These are phyloP conservation scores for Conistra vaccinii DNA, from an alignment of 2,888 invertebrate species.

Conservation along the genomic window DNA sequence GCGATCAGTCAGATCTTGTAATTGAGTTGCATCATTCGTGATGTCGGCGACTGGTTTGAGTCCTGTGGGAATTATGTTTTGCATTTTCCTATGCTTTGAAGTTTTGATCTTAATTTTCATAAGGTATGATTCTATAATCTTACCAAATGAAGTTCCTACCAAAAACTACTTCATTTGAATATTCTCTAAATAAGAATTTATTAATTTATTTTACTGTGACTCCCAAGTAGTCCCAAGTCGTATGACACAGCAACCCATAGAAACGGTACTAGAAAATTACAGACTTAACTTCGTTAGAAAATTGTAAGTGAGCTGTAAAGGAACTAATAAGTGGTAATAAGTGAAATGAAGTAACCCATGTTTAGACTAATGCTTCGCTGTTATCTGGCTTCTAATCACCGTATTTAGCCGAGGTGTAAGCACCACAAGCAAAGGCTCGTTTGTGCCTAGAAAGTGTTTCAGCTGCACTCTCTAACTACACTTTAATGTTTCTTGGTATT, in stretches of 20 bases:
- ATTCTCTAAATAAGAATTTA: background rate
- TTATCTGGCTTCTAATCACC: constrained; percentile 52
- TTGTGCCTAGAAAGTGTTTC: constrained; percentile 76
- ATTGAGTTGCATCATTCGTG: constrained; percentile 11
- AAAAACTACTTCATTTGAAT: background rate
- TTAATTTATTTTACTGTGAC: too few species aligned
- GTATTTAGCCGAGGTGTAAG: constrained; percentile 42
- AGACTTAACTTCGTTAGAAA: constrained; percentile 42
- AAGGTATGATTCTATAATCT: too few species aligned
- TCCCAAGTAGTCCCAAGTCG: too few species aligned
- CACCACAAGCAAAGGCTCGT: constrained; percentile 57
- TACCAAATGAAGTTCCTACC: too few species aligned
- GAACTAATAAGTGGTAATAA: constrained; percentile 59
- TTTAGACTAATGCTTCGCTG: constrained; percentile 45
- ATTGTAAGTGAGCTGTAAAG: constrained; percentile 51
- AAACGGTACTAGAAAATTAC: constrained; percentile 46
- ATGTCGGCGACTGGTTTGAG: background rate
- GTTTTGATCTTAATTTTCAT: background rate
- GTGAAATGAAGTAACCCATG: constrained; percentile 51
- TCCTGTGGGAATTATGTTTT: constrained; percentile 2
- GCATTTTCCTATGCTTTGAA: background rate
- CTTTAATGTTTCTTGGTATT: constrained; percentile 68
- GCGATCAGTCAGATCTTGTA: constrained; percentile 20
- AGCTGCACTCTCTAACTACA: constrained; percentile 69
- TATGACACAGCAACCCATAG: constrained; percentile 35